phyloP scores from a whole-genome alignment of 2,113 vertebrate species.

The Mastomys natalensis region DNA sequence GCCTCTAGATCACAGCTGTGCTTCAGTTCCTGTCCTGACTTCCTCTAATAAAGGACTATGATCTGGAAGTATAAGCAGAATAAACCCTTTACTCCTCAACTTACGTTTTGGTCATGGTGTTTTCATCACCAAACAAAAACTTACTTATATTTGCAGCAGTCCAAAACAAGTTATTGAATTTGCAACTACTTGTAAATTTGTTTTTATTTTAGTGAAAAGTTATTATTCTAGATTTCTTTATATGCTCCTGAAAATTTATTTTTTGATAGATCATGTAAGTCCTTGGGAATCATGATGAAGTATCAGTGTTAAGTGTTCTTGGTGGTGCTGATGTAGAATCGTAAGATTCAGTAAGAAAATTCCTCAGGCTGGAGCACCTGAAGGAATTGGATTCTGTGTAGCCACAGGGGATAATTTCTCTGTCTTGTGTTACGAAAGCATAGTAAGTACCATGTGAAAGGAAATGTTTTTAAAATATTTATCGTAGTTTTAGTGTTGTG shows the following conservation, averaged over 20 bases:
- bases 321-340: background rate
- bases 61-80: too few relatives aligned
- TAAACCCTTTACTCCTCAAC: background rate
- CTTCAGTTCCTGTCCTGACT: background rate
- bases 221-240: slow-evolving; percentile 28
- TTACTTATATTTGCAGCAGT: too few relatives aligned
- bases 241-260: background rate
- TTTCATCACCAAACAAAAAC: too few relatives aligned
- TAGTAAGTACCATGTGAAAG: background rate
- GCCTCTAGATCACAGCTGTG: background rate
- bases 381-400: background rate
- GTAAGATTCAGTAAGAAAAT: background rate
- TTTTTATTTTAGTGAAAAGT: background rate
- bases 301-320: background rate
- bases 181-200: background rate
- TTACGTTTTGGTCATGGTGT: background rate
- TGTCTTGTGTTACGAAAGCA: background rate
- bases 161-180: too few relatives aligned
- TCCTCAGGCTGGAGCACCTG: background rate
- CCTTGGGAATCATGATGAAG: background rate
- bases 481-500: background rate
- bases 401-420: background rate
- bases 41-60: background rate
- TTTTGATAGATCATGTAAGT: background rate
- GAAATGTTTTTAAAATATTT: background rate